Evolutionary conservation across 2,797 vertebrate genomes (phyloP), one percentile per base, ranked within the genome.

Genomic region (Scleropages formosus): DNA sequence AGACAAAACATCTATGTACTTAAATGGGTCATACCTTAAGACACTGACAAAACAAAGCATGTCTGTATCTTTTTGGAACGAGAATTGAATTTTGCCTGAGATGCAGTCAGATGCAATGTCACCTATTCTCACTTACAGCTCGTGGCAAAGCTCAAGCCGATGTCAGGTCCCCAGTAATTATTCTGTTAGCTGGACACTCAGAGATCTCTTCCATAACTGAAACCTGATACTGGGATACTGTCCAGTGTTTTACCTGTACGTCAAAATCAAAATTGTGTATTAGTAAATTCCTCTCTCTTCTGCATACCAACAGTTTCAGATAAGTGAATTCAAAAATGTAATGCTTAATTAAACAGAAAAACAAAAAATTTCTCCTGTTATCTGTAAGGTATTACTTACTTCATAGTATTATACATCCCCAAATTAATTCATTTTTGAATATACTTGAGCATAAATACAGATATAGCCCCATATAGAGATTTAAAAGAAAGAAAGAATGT

Each of bases 281-380:
- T 68, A 22, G 47, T 51, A 39, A 51, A 24, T 44, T 68, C 44
- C 66, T 46, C 51, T 68, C 46, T 20, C 47, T 44, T 39, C 26
- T 47, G 6, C 49, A 51, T 47, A 47, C 12, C 39, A 47, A 51
- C n/a, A 4, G 11, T 47, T n/a, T 24, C 8, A 70, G n/a, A n/a
- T n/a, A 68, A 68, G 66, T 22, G 66, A 53, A 70, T 70, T 49
- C 68, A 56, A 68, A 70, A 70, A 56, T 51, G 24, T 27, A 27
- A 70, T 56, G 49, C 56, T 70, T 53, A 56, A 70, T 70, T 68
- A 68, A 68, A 68, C 24, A 49, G 49, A 70, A 70, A 56, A 47
- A 24, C 18, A 15, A 53, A 47, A 24, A 70, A 70, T 68, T 26
- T 56, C 47, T 70, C 47, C 68, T 70, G 51, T 56, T 70, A 68